Evolutionary conservation across 2,113 vertebrate species (phyloP).

Genomic region (Tragelaphus scriptus): DNA sequence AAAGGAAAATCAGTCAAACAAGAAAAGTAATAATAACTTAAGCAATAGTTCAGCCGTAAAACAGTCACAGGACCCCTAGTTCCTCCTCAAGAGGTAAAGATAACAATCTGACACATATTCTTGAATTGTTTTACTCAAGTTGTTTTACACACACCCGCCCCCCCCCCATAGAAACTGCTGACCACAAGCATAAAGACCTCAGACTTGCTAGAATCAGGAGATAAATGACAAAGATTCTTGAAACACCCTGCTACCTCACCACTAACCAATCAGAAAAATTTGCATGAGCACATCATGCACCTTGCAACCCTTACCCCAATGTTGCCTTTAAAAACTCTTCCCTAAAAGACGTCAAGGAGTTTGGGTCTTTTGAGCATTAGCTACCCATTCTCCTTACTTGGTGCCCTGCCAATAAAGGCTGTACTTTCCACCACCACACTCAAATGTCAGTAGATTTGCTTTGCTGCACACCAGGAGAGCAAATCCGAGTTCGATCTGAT

Average conservation of each 20-base stretch:
- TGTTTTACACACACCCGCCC: not conserved
- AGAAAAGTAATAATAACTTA: not conserved
- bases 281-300: not conserved
- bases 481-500: not conserved
- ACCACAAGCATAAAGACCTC: not conserved
- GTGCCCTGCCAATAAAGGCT: not conserved
- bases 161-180: not conserved
- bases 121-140: not conserved
- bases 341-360: not conserved
- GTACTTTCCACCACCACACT: not conserved
- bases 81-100: not conserved
- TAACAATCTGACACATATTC: not conserved
- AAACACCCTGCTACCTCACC: not conserved
- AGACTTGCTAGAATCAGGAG: not conserved
- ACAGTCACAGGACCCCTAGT: not conserved
- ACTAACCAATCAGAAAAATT: not conserved
- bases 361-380: not conserved
- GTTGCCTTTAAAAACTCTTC: not conserved
- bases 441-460: not conserved
- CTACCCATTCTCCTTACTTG: not conserved
- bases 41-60: not conserved
- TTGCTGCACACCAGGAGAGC: not conserved
- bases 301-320: not conserved
- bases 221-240: not conserved
- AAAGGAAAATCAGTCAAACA: not conserved